Evolutionary conservation across 2,113 vertebrate species (phyloP).

Genomic region (Zootoca vivipara): DNA sequence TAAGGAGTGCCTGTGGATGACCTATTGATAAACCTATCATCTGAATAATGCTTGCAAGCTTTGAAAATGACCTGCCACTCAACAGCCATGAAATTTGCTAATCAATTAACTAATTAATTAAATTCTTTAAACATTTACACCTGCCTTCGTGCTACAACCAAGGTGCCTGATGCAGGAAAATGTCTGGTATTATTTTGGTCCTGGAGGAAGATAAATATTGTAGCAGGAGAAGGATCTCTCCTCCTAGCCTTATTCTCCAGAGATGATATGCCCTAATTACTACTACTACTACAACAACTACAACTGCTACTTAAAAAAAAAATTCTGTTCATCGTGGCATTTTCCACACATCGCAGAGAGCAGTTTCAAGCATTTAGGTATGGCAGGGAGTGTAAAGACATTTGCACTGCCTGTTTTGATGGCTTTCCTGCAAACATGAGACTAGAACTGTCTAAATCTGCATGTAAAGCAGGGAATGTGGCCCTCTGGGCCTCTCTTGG

Average conservation of each 20-base stretch:
- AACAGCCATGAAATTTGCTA: not conserved
- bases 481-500: no score
- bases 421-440: not conserved
- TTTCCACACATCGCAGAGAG: not conserved
- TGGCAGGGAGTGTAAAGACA: no score
- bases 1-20: not conserved
- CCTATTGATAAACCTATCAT: not conserved
- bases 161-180: not conserved
- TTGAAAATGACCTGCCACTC: not conserved
- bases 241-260: not conserved
- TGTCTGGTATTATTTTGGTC: not conserved
- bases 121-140: not conserved
- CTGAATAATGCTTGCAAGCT: not conserved
- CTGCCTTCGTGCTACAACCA: no score
- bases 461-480: not conserved
- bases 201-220: not conserved
- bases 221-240: accelerated
- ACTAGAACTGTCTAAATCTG: not conserved
- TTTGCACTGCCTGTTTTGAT: not conserved
- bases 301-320: no score
- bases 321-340: not conserved
- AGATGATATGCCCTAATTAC: not conserved
- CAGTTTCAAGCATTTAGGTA: not conserved
- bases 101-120: not conserved
- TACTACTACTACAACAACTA: not conserved